Evolutionary conservation across 2,888 invertebrate species (phyloP).

Genomic region (Drosophila aldrichi): DNA sequence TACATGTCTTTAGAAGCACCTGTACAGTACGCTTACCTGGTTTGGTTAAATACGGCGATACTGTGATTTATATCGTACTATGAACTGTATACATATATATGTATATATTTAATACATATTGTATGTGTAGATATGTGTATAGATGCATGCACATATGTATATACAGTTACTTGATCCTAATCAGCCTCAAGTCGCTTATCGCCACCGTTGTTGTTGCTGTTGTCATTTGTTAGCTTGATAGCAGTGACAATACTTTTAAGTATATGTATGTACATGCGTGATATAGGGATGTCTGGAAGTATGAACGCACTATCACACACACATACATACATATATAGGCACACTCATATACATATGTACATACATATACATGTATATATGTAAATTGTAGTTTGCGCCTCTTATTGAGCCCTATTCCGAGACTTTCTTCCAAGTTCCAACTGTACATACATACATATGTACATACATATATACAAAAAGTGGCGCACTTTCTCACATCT

Average conservation of each 20-base stretch:
- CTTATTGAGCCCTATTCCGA: no score
- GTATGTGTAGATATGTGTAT: not conserved
- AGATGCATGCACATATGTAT: constrained; percentile 3
- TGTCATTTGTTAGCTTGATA: constrained; percentile 51
- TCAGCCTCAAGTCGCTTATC: constrained; percentile 45
- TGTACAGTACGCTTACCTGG: constrained; percentile 17
- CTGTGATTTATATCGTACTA: not conserved
- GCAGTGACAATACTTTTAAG: constrained; percentile 52
- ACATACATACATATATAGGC: constrained; percentile 1
- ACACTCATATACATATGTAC: not conserved
- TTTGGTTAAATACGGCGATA: not conserved
- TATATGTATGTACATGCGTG: constrained; percentile 13
- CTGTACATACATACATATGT: no score
- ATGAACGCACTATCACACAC: not conserved
- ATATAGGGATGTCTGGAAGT: constrained; percentile 12
- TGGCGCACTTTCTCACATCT: no score
- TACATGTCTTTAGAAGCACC: not conserved
- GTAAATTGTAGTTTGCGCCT: not conserved
- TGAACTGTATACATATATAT: not conserved
- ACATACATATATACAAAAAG: no score
- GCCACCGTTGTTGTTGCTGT: constrained; percentile 24
- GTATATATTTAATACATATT: no score
- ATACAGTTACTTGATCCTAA: constrained; percentile 45
- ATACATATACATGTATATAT: not conserved
- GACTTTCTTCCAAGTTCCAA: no score